Evolutionary conservation across 2,113 vertebrate species (phyloP), one percentile per base, ranked within the genome.

Genomic region (Pseudorectes ferrugineus): DNA sequence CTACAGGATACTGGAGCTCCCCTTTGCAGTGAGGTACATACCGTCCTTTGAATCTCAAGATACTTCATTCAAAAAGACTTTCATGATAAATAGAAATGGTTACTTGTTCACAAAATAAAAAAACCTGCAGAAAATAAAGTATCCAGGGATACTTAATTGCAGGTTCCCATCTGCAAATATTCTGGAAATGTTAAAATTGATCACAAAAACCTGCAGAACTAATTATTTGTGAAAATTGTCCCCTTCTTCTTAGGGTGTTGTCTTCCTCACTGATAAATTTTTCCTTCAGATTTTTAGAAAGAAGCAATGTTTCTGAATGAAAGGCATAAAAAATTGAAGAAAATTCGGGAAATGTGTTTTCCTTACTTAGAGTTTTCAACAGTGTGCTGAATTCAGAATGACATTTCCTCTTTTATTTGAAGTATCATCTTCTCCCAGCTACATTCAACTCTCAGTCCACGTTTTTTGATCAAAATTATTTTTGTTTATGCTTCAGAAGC

Each of bases 1-100:
- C 28, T 78, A 14, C 0, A 0, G 8, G 57, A 36, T n/a, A 23
- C 19, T 25, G 22, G 22, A 43, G 43, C 1, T 65, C 12, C 13
- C 14, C 40, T 71, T 54, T 43, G 17, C 35, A 72, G 13, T 21
- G 54, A 72, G 51, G 22, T 31, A 88, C 48, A 55, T 13, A 46
- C 10, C 12, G 6, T 22, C 51, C 23, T 38, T 59, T 75, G 63
- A 57, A 72, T 65, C 43, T 82, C 43, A 72, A 63, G 21, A 42
- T 28, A 6, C 5, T 16, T n/a, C 7, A 28, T 59, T 79, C 24
- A 35, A 43, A 40, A 75, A 65, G 31, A 16, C 5, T 57, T 46
- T 48, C 0, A 35, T 33, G 23, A 55, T 21, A 55, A 75, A 70
- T 1, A 38, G 28, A 42, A 80, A 28, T 12, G 18, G 9, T 26